Conservation (phyloP, 2,113 vertebrate genomes). For the Grantiella picta region DNA sequence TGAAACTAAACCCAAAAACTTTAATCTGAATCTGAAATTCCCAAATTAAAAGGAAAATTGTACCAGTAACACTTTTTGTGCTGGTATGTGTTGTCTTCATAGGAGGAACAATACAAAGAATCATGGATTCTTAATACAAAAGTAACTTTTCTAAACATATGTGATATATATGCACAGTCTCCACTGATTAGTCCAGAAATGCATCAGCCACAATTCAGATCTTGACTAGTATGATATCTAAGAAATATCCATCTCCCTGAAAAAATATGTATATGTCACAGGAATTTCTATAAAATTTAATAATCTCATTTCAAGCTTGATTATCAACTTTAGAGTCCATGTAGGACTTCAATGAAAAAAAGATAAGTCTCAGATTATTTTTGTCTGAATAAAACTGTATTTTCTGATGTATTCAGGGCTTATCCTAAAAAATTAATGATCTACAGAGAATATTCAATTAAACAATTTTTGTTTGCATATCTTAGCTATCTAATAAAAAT, state of each 20-base stretch:
- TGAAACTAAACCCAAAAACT: background rate
- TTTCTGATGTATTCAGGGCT: background rate
- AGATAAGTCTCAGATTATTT: background rate
- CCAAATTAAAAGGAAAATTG: background rate
- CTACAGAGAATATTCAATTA: background rate
- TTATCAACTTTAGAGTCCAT: background rate
- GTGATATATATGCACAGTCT: background rate
- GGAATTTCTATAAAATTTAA: background rate
- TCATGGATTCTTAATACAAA: background rate
- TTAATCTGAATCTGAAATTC: background rate
- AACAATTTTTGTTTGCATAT: background rate
- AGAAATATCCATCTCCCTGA: background rate
- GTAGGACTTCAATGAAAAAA: background rate
- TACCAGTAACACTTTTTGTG: background rate
- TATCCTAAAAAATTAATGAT: background rate
- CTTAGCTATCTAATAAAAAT: background rate
- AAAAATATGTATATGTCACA: background rate
- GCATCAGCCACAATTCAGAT: background rate
- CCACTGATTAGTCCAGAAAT: background rate
- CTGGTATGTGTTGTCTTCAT: background rate
- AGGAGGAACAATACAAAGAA: background rate
- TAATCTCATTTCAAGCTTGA: background rate
- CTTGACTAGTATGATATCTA: rapidly evolving
- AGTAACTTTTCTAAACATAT: background rate
- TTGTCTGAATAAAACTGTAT: background rate